A percentile compares a stretch with the other conserved stretches of the same genome.
phyloP scores from a whole-genome alignment of 2,888 invertebrate species.

The Chloroclystis v-ata region DNA sequence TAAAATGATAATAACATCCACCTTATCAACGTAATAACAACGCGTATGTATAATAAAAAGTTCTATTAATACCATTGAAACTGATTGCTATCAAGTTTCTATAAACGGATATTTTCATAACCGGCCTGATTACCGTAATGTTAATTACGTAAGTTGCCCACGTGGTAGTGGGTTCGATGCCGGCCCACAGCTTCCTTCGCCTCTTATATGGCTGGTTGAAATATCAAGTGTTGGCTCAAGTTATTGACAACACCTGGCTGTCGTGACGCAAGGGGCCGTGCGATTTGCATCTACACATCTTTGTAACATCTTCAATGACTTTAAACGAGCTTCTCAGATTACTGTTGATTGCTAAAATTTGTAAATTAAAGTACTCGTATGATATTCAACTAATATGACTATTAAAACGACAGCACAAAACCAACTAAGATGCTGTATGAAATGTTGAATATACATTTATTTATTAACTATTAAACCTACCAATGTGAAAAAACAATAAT shows the following conservation, averaged over 20 bases:
- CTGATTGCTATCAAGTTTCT: conserved; percentile 7
- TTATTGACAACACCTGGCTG: conserved; percentile 19
- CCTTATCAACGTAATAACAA: too few relatives aligned
- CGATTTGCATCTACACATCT: background rate
- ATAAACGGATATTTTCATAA: conserved; percentile 20
- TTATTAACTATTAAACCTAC: too few relatives aligned
- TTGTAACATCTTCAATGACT: background rate
- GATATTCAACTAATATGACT: too few relatives aligned
- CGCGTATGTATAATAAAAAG: too few relatives aligned
- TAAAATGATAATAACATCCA: too few relatives aligned
- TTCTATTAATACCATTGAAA: background rate
- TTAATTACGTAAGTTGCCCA: conserved; percentile 50
- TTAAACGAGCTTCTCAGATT: too few relatives aligned
- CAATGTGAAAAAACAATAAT: too few relatives aligned
- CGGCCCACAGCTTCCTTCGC: conserved; percentile 49
- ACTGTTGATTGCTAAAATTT: too few relatives aligned
- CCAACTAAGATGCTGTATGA: too few relatives aligned
- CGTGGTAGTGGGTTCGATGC: conserved; percentile 51
- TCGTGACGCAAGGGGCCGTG: background rate
- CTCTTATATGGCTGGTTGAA: conserved; percentile 44
- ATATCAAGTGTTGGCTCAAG: conserved; percentile 34
- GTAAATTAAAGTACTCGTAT: too few relatives aligned
- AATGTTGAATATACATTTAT: too few relatives aligned
- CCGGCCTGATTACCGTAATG: conserved; percentile 35
- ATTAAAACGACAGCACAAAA: too few relatives aligned